A percentile compares a stretch with the other conserved stretches of the same genome.
These are phyloP conservation scores for Rhingia rostrata DNA, from an alignment of 2,888 invertebrate genomes.

Conservation along the genomic window DNA sequence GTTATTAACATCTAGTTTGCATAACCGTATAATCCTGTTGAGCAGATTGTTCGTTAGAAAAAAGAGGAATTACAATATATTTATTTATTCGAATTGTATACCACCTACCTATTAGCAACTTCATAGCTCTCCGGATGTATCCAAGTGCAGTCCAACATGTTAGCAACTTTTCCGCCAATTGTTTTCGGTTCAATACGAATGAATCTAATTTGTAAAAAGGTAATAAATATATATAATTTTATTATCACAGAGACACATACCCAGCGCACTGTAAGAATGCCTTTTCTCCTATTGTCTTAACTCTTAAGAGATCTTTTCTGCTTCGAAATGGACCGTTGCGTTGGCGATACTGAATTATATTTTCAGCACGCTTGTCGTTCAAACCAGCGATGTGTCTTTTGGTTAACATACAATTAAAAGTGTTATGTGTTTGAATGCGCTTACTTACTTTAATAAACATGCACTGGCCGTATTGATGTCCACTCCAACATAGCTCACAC, in stretches of 20 bases:
- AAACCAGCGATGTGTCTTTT: slow-evolving; percentile 92
- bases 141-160: slow-evolving; percentile 89
- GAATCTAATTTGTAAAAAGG: slow-evolving; percentile 76
- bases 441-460: slow-evolving; percentile 88
- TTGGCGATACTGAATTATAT: slow-evolving; percentile 89
- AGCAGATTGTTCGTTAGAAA: background rate
- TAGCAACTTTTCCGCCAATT: slow-evolving; percentile 78
- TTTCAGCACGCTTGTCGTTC: slow-evolving; percentile 88
- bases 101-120: slow-evolving; percentile 85
- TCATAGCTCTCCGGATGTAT: slow-evolving; percentile 96
- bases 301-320: slow-evolving; percentile 89
- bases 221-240: background rate
- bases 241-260: slow-evolving; percentile 83
- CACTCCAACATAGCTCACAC: slow-evolving; percentile 96
- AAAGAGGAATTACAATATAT: too few relatives aligned
- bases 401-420: slow-evolving; percentile 70
- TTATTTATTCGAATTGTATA: too few relatives aligned
- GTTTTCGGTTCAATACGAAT: slow-evolving; percentile 82
- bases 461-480: slow-evolving; percentile 94
- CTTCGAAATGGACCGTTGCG: slow-evolving; percentile 88
- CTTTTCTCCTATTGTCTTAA: slow-evolving; percentile 91
- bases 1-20: slow-evolving; percentile 80
- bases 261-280: slow-evolving; percentile 95
- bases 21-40: slow-evolving; percentile 53
- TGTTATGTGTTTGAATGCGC: background rate